phyloP scores from a whole-genome alignment of 2,888 invertebrate genomes.

The Rhyacophila evoluta region DNA sequence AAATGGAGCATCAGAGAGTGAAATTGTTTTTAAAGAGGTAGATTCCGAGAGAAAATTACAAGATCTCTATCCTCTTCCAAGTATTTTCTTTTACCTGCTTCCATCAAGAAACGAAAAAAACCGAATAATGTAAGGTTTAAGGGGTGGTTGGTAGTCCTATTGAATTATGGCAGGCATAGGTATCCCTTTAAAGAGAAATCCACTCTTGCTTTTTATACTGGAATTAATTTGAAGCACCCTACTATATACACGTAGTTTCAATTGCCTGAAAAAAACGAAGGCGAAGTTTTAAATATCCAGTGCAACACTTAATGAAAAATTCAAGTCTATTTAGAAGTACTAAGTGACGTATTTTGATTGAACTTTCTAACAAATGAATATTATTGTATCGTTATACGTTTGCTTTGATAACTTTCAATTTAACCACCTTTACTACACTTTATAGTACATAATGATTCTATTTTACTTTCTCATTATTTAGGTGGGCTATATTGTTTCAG shows the following conservation, averaged over 20 bases:
- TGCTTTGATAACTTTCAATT: too few relatives aligned
- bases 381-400: too few relatives aligned
- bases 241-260: not conserved
- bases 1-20: not conserved
- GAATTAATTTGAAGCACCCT: conserved; percentile 9
- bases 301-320: not conserved
- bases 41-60: not conserved
- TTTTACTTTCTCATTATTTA: too few relatives aligned
- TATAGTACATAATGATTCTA: too few relatives aligned
- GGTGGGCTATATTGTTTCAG: too few relatives aligned
- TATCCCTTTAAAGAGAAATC: not conserved
- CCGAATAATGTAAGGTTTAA: not conserved
- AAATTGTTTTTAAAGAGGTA: not conserved
- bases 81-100: not conserved
- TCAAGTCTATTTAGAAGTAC: not conserved
- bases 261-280: conserved; percentile 1
- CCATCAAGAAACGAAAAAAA: not conserved
- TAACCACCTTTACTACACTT: too few relatives aligned
- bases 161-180: not conserved
- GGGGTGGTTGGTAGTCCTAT: not conserved
- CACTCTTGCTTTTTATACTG: not conserved
- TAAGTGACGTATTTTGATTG: not conserved
- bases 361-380: conserved; percentile 6
- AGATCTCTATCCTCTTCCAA: not conserved
- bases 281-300: conserved; percentile 20